Base-by-base conservation (phyloP, 2,113 vertebrate species). In the Varanus komodoensis region DNA sequence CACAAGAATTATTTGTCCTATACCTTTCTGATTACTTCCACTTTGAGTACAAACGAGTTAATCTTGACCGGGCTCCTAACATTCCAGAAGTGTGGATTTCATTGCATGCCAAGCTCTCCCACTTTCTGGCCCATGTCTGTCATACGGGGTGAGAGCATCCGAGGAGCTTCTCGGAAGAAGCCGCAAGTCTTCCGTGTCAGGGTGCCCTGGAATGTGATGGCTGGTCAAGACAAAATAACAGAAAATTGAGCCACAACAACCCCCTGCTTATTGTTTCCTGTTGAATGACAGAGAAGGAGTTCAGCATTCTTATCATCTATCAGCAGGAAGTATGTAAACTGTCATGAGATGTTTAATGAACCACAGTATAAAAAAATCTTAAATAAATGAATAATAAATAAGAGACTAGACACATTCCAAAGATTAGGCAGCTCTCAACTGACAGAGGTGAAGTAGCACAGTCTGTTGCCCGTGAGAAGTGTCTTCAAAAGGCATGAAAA, bases 211-310 rank as follows among this genome's bases (percentile, higher is more conserved):
- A 82, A 64, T 89, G 87, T 67, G 73, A 0, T 0, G 3, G 54
- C n/a, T 61, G 79, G 68, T 0, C 77, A 84, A 93, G 93, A 57
- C 93, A 93, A 93, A 93, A 95, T 3, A 92, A 92, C 17, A 92
- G 32, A 38, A n/a, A 82, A 34, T 23, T 44, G 23, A 80, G 92
- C n/a, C 82, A 83, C 32, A 87, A 0, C 75, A 79, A 17, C 54
- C 9, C 27, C 50, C 25, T 80, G 11, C 34, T 17, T 77, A 6
- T 80, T 48, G 61, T 69, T 8, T 0, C 12, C 1, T 19, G 32
- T 50, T 71, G 75, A 57, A 4, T 19, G 3, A 68, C 48, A 85
- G 64, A 92, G 88, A 82, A 27, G 6, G 34, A 75, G 50, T 67
- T 68, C 87, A 88, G 77, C 4, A 44, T 54, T 0, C 74, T 91